Conservation (phyloP, 1,140 invertebrate species). For the Acyrthosiphon pisum region DNA sequence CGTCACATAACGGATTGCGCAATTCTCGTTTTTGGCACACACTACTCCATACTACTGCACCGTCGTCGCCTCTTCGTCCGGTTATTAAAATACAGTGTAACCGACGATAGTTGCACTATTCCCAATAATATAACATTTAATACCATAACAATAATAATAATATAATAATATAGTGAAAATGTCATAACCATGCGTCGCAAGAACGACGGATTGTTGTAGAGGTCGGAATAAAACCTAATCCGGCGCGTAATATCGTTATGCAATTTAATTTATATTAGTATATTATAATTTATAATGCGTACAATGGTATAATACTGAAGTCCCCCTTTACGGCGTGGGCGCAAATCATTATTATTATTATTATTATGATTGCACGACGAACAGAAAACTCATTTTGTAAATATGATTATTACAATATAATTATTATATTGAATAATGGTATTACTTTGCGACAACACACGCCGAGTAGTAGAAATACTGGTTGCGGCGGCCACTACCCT, state of each 20-base stretch:
- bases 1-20: background rate
- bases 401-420: background rate
- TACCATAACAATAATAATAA: background rate
- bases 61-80: background rate
- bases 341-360: background rate
- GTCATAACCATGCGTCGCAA: background rate
- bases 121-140: background rate
- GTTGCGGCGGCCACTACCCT: constrained; percentile 21
- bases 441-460: background rate
- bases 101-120: background rate
- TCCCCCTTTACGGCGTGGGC: background rate
- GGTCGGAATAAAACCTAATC: background rate
- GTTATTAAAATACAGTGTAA: background rate
- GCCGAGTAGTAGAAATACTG: background rate
- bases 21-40: background rate
- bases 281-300: background rate
- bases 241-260: background rate
- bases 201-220: background rate
- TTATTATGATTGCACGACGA: background rate
- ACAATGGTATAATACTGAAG: background rate
- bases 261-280: background rate
- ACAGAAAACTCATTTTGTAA: background rate
- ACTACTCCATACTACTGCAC: background rate
- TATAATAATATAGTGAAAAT: background rate
- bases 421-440: background rate